Evolutionary conservation across 2,797 vertebrate species (phyloP), one percentile per base, ranked within the genome.

Genomic region (Zalophus californianus): DNA sequence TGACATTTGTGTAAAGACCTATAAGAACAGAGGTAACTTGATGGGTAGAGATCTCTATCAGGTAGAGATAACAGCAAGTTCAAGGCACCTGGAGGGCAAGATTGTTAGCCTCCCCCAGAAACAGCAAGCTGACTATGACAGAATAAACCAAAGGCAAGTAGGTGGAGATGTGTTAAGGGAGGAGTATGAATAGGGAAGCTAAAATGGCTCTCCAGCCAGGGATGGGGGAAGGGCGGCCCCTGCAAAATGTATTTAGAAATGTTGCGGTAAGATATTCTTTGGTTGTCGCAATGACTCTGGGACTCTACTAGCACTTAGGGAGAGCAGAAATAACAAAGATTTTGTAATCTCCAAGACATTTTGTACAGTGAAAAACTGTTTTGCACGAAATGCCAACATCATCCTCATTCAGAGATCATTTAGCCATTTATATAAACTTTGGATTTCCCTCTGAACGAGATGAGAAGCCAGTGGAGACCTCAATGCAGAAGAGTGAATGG

Each of bases 211-310:
- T 86, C n/a, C 3, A 14, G 10, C 23, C 1, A 32, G 62, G 32
- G 8, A n/a, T 4, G 5, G 23, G 3, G 38, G 3, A 41, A n/a
- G 29, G 9, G 1, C 44, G 1, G 5, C n/a, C 32, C 13, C 32
- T 41, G 66, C 25, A 14, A 32, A 21, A 25, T 14, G 11, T 35
- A 38, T 32, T 35, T 68, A 52, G 38, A 84, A 94, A 86, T 89
- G 21, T 44, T 7, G 14, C 6, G 27, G 70, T 44, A 48, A 64
- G 6, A 23, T 23, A 15, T 7, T 50, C 77, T 94, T 83, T 60
- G 8, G 2, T 78, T 73, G 35, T 54, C 29, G 44, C 41, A 35
- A 20, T 44, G 50, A 79, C 35, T 35, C 21, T 54, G 32, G 35
- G 14, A 52, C 8, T 23, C 18, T 58, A 52, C 3, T 64, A 21